Conservation (phyloP, 2,797 vertebrate genomes). For the Clarias laeviceps region DNA sequence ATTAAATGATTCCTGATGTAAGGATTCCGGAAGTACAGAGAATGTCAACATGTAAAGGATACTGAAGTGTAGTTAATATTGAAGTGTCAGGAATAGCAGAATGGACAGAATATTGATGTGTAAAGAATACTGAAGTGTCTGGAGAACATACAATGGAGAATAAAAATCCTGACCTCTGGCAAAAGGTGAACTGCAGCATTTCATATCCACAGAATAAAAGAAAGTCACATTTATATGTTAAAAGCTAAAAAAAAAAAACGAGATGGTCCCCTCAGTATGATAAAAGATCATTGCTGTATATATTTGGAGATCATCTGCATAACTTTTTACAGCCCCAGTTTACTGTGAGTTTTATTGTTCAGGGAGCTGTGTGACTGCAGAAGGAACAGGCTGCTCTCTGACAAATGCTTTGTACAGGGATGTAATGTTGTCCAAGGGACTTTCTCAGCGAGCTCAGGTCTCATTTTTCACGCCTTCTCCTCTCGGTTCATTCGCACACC, state of each 20-base stretch:
- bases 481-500: constrained; percentile 35
- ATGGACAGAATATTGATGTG: background rate
- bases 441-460: constrained; percentile 27
- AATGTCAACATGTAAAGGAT: background rate
- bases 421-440: constrained; percentile 60
- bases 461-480: constrained; percentile 50
- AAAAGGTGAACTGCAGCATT: background rate
- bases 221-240: background rate
- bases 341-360: constrained; percentile 31
- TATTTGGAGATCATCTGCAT: constrained; percentile 30
- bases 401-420: constrained; percentile 50
- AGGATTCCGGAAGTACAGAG: background rate
- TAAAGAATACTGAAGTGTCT: background rate
- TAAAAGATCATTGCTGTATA: constrained; percentile 5
- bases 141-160: background rate
- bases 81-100: background rate
- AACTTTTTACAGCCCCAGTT: constrained; percentile 26
- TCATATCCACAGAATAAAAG: background rate
- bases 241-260: background rate
- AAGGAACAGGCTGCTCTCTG: constrained; percentile 48
- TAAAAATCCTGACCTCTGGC: background rate
- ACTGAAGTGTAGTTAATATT: background rate
- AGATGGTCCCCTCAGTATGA: background rate
- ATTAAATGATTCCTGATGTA: background rate
- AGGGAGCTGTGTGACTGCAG: background rate